A percentile compares a stretch with the other conserved stretches of the same genome.
phyloP scores from a whole-genome alignment of 2,113 vertebrate species.

The Centrocercus urophasianus region DNA sequence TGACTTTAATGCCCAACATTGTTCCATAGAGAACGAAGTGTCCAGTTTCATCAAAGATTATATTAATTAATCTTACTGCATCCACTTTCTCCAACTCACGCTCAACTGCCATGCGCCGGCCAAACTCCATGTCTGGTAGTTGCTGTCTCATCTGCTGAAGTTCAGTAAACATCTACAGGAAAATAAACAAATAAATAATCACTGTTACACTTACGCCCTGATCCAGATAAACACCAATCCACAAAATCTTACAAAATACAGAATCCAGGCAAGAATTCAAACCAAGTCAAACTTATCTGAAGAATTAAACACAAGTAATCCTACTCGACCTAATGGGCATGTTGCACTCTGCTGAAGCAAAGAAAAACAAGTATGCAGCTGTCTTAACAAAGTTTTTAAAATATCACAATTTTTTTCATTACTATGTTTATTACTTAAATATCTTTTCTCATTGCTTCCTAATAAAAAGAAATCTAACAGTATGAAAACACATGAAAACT shows the following conservation, averaged over 20 bases:
- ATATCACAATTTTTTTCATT: background rate
- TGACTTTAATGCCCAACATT: slow-evolving; percentile 98
- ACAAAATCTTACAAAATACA: background rate
- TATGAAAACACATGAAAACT: background rate
- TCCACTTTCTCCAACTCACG: slow-evolving; percentile 96
- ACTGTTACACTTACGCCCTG: background rate
- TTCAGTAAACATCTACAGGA: slow-evolving; percentile 95
- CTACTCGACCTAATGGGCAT: background rate
- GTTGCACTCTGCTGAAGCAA: background rate
- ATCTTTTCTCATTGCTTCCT: background rate
- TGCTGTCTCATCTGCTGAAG: slow-evolving; percentile 98
- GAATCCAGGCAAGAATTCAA: background rate
- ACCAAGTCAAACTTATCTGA: background rate
- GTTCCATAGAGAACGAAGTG: slow-evolving; percentile 98
- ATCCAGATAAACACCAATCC: background rate
- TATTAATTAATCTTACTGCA: slow-evolving; percentile 91
- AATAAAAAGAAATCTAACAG: background rate
- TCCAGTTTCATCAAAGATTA: slow-evolving; percentile 98
- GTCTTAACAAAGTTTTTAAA: background rate
- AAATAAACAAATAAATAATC: background rate
- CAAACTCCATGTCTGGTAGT: slow-evolving; percentile 99
- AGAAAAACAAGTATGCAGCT: background rate
- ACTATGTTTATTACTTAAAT: background rate
- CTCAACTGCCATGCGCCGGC: slow-evolving; percentile 95
- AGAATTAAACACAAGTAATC: background rate